Evolutionary conservation across 2,888 invertebrate species (phyloP), one percentile per base, ranked within the genome.

Genomic region (Zhengitettix transpicula): DNA sequence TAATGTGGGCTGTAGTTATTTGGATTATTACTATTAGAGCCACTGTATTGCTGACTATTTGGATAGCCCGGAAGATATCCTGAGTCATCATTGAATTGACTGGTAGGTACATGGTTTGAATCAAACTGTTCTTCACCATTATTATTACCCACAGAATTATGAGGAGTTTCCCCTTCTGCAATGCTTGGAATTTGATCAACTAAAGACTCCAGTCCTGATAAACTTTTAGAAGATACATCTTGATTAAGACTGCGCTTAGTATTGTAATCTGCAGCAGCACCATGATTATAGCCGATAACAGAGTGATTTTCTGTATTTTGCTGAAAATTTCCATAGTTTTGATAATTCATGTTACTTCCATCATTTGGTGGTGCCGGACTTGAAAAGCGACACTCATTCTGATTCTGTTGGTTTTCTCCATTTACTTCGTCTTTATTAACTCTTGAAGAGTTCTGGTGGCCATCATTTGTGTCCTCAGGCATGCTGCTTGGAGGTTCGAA

Each of bases 141-240:
- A 1, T 68, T 69, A 10, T 66, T 66, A 28, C 65, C 66, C 16
- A 65, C 64, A 42, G 70, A 58, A n/a, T 57, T 58, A 59, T 64
- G 69, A 3, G 69, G 66, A 42, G 65, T 66, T 40, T 81, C 82
- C 9, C 84, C 85, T 67, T 90, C 89, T 60, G 86, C 84, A 73
- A 90, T 87, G 68, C 88, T 87, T 57, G 91, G 92, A 73, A 92
- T 92, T 78, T 92, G 92, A 76, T 92, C 91, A 64, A 92, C 91
- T 56, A 92, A 78, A 52, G 90, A 91, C 73, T 92, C 91, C 55
- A 92, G 77, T 17, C 91, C 92, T 16, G 90, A 90, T 56, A 89
- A 76, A 67, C 88, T 89, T 72, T 90, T 90, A 41, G 88, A 85
- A n/a, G 89, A 83, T 44, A 89, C 86, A 74, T 89, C 89, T 69